Evolutionary conservation across 2,797 vertebrate species (phyloP), one percentile per base, ranked within the genome.

Genomic region (Pangasius djambal): DNA sequence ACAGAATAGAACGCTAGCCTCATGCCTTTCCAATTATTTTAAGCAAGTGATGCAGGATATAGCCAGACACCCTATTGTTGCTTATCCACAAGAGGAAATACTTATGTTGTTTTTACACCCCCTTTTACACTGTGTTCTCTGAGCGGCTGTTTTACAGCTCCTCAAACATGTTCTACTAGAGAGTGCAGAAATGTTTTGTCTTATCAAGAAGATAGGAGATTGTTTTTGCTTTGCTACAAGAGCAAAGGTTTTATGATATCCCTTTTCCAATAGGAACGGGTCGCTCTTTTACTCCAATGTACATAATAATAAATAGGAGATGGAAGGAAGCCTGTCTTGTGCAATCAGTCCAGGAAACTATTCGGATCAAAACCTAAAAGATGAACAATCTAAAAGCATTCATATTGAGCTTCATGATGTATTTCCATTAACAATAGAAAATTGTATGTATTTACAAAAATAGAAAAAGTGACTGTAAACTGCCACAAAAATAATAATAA

Each of bases 21-120:
- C 94, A 94, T 94, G 95, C 95, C 92, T 96, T 95, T 95, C 92
- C 92, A 94, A 93, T 96, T 94, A 95, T 95, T 93, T 94, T 94
- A 96, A 95, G 93, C 94, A 93, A 92, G 91, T 83, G 22, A 92
- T 92, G 93, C 91, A 92, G 93, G 90, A 94, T 92, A 91, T 92
- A 91, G 91, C 48, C 65, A 89, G 88, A 65, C 48, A 83, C 69
- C 67, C 91, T 93, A 94, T 94, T 95, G 94, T 90, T 92, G 65
- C 85, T 92, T 89, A 91, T 82, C 87, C 87, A 85, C 87, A 89
- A 87, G 85, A 90, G 90, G 88, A 90, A 92, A 63, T 90, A 87
- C 81, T 87, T 88, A 67, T 87, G 86, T 89, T 88, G 90, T 81
- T 90, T 90, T 91, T 85, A 90, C 83, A 85, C 70, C 87, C 83